Evolutionary conservation across 2,797 vertebrate genomes (phyloP), one percentile per base, ranked within the genome.

Genomic region (Xiphorhynchus erythropygius): DNA sequence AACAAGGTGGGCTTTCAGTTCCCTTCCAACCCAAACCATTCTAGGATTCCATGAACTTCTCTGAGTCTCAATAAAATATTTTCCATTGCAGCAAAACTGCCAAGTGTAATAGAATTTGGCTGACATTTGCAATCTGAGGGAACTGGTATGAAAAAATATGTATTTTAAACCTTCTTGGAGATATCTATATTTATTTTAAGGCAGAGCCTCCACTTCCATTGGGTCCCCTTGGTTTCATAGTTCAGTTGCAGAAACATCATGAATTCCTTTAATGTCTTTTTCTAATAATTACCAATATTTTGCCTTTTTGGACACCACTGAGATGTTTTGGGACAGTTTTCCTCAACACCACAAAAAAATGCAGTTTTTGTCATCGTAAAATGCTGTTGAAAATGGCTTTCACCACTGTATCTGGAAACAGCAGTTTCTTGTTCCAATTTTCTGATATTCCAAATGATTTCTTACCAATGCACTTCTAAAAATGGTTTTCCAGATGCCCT

Each of bases 101-200:
- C 46, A 24, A 68, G 35, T 1, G 0, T 41, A 19, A 64, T n/a
- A 24, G 12, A 33, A 90, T 41, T 91, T 93, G 87, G 87, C 82
- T 94, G 93, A 27, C 91, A 95, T 94, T 94, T 94, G 68, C 19
- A 4, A 65, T 71, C 59, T 33, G 28, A 86, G 50, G 81, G 62
- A 81, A 57, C 62, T 55, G 53, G 41, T 18, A 16, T 52, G 69
- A 7, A 49, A 49, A 71, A 50, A 67, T 27, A 7, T 3, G 24
- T 28, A 22, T 79, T 62, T 57, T 5, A 17, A 74, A 33, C 63
- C 63, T 73, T 87, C 84, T 47, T 68, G 71, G 79, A 83, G 93
- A 49, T 67, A 65, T 19, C 52, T 37, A 2, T 68, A 47, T 89
- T 81, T 95, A 65, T 75, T 93, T 90, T 69, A 82, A 92, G 90